Conservation (phyloP, 1,140 invertebrate species). For the Polypedilum vanderplanki region DNA sequence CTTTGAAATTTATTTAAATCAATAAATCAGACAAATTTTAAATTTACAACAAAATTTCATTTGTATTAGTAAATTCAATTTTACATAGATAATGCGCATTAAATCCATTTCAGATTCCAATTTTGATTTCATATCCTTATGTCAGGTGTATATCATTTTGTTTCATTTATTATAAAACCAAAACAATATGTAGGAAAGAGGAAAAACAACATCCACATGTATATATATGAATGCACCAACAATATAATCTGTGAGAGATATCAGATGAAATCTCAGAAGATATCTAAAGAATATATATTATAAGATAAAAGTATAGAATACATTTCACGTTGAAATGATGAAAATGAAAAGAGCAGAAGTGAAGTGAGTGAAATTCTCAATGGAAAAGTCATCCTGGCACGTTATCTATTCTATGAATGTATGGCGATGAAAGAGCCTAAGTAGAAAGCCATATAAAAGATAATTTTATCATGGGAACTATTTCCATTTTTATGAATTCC, state of each 20-base stretch:
- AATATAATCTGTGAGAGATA: neutral
- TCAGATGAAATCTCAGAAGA: neutral
- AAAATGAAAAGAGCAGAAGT: neutral
- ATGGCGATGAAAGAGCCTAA: slow-evolving; percentile 4
- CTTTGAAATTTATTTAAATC: too few species aligned
- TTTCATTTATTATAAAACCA: too few species aligned
- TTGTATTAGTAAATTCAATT: too few species aligned
- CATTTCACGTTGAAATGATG: neutral
- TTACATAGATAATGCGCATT: too few species aligned
- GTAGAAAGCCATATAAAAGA: slow-evolving; percentile 27
- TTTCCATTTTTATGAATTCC: slow-evolving; percentile 23
- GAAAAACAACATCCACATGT: neutral
- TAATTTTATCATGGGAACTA: slow-evolving; percentile 27
- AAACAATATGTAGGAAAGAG: neutral
- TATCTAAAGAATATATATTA: neutral
- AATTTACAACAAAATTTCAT: too few species aligned
- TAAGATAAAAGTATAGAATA: neutral
- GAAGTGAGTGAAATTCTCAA: neutral
- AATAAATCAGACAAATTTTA: too few species aligned
- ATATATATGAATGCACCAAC: neutral
- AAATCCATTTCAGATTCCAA: too few species aligned
- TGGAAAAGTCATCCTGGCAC: slow-evolving; percentile 9
- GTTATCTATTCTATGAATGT: slow-evolving; percentile 26
- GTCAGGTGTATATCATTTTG: too few species aligned
- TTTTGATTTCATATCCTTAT: too few species aligned